Percentiles rank a stretch among this genome's conserved stretches.
Conservation (phyloP, 2,888 invertebrate species). For the Caradrina kadenii region DNA sequence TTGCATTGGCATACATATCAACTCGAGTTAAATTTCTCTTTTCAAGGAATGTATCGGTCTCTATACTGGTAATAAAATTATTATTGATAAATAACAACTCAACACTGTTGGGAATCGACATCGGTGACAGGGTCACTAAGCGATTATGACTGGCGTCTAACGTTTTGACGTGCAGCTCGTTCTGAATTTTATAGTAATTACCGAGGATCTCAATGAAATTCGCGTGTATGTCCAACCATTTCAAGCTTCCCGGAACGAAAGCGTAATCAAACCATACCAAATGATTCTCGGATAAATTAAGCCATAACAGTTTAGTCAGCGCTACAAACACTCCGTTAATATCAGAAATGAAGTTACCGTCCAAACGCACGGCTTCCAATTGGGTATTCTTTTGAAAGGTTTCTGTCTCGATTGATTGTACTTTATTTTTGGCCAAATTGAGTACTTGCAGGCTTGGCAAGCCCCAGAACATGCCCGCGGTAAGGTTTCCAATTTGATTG, state of each 20-base stretch:
- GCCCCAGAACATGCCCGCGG: slow-evolving; percentile 96
- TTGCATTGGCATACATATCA: slow-evolving; percentile 97
- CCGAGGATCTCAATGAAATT: slow-evolving; percentile 96
- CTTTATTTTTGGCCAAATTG: slow-evolving; percentile 97
- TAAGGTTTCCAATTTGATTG: slow-evolving; percentile 96
- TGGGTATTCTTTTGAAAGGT: slow-evolving; percentile 96
- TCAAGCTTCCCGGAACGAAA: slow-evolving; percentile 96
- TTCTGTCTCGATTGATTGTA: slow-evolving; percentile 95
- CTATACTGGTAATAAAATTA: slow-evolving; percentile 95
- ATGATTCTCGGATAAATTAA: slow-evolving; percentile 97
- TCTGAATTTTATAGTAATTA: slow-evolving; percentile 96
- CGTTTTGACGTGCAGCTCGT: slow-evolving; percentile 94
- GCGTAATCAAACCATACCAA: slow-evolving; percentile 98
- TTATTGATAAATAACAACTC: slow-evolving; percentile 97
- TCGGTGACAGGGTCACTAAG: slow-evolving; percentile 94
- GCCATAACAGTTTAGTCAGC: slow-evolving; percentile 95
- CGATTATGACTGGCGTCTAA: slow-evolving; percentile 97
- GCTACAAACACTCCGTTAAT: slow-evolving; percentile 97
- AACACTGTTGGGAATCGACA: slow-evolving; percentile 96
- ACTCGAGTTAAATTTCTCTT: slow-evolving; percentile 96
- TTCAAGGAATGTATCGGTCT: slow-evolving; percentile 95
- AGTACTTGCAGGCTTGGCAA: slow-evolving; percentile 95
- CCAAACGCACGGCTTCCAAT: slow-evolving; percentile 96
- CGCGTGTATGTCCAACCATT: slow-evolving; percentile 97
- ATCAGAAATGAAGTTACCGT: slow-evolving; percentile 96